These are phyloP conservation scores for Taxidea taxus DNA, from an alignment of 2,113 vertebrate genomes.

Conservation along the genomic window DNA sequence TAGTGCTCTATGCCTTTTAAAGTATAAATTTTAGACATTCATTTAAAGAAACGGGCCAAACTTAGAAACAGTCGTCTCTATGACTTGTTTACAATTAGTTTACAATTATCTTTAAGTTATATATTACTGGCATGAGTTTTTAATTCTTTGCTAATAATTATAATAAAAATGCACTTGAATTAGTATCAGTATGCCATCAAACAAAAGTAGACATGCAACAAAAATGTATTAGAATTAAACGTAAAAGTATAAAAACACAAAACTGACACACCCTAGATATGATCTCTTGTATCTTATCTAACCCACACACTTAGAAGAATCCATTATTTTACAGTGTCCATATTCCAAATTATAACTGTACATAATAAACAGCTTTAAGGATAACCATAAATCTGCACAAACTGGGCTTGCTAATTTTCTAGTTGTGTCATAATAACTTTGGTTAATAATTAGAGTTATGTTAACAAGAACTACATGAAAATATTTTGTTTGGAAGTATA, in stretches of 20 bases:
- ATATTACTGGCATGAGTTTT: conserved; percentile 2
- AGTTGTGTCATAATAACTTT: conserved; percentile 7
- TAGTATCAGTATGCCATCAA: neutral
- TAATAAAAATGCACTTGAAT: conserved; percentile 43
- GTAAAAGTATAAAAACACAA: conserved; percentile 35
- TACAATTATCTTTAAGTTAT: conserved; percentile 34
- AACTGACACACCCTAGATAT: neutral
- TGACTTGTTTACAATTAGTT: conserved; percentile 38
- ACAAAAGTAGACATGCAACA: conserved; percentile 19
- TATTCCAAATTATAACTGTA: conserved; percentile 25
- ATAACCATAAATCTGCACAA: conserved; percentile 42
- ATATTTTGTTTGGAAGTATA: conserved; percentile 21
- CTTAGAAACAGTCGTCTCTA: neutral
- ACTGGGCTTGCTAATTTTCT: neutral
- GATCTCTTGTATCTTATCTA: neutral
- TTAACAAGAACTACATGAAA: conserved; percentile 41
- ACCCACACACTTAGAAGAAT: conserved; percentile 30
- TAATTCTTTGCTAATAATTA: conserved; percentile 1
- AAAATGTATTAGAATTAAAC: neutral
- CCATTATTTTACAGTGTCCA: conserved; percentile 12
- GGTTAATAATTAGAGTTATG: conserved; percentile 40
- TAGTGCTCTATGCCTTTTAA: neutral
- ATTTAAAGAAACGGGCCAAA: conserved; percentile 31
- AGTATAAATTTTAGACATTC: conserved; percentile 48
- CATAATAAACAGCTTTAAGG: neutral